Base-by-base conservation (phyloP, 2,797 vertebrate genomes). In the Echeneis naucrates region DNA sequence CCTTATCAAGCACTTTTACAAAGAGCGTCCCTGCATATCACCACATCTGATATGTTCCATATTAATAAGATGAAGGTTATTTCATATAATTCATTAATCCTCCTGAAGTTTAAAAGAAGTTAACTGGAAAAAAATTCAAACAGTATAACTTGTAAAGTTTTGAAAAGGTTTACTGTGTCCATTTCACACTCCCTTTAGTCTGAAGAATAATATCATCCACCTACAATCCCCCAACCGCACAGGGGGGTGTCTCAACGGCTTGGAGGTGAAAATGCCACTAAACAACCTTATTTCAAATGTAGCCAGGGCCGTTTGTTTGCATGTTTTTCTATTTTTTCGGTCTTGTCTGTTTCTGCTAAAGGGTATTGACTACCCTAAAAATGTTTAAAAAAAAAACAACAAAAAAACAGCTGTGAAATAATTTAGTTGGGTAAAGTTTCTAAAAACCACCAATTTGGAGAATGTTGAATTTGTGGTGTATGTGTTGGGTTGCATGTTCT, bases 1-100 rank as follows among this genome's bases (percentile, higher is more conserved):
- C 77, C 77, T 79, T 66, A 73, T 91, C 86, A 84, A 87, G 86
- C 88, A 85, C 58, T 56, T 81, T 85, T 71, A 77, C 73, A 78
- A 86, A 79, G 80, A 27, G 64, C 68, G 51, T 63, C 59, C 17
- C 55, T 86, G 77, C 80, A 70, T 38, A 32, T 78, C 7, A 37
- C 56, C 37, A 33, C 64, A 64, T 40, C 26, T n/a, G 9, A 69
- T 50, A 35, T 45, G 38, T 60, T 19, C 51, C n/a, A 64, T 32
- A 78, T 47, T 51, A 79, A 77, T 42, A 8, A 58, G 61, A 5
- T 27, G 14, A 1, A 27, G 4, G 72, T 54, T n/a, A 42, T 51
- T 68, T 10, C 58, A 45, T 54, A n/a, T 30, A 24, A n/a, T 62
- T 45, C 4, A 45, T 52, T 26, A 19, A 1, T 12, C 4, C 8